Percentiles rank a stretch among this genome's conserved stretches.
phyloP scores from a whole-genome alignment of 2,113 vertebrate genomes.

The Rutilus rutilus region DNA sequence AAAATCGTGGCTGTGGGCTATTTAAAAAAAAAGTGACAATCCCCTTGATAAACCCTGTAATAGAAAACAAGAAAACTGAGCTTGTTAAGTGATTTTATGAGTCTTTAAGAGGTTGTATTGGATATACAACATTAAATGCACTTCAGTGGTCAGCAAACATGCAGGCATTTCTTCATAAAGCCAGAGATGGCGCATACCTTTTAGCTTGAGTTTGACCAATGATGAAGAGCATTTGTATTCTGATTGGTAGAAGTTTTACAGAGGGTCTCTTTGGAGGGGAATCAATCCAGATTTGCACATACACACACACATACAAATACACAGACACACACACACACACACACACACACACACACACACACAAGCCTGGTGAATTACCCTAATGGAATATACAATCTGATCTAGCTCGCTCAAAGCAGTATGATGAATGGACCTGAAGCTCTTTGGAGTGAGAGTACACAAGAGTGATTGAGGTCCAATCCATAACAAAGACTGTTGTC shows the following conservation, averaged over 20 bases:
- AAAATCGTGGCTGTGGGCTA: no score
- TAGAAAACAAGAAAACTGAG: neutral
- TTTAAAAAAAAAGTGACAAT: neutral
- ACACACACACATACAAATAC: slow-evolving; percentile 28
- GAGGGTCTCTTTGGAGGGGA: slow-evolving; percentile 13
- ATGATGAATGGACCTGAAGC: slow-evolving; percentile 60
- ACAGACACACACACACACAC: neutral
- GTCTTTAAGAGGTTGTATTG: neutral
- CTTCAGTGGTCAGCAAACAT: no score
- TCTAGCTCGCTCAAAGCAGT: slow-evolving; percentile 55
- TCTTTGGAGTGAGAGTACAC: slow-evolving; percentile 50
- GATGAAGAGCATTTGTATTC: slow-evolving; percentile 16
- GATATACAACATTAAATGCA: neutral
- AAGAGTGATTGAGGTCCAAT: slow-evolving; percentile 59
- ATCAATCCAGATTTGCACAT: slow-evolving; percentile 27
- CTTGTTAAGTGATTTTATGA: neutral
- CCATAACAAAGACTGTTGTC: slow-evolving; percentile 59
- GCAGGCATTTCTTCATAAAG: neutral
- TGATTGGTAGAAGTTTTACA: slow-evolving; percentile 12
- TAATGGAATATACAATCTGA: slow-evolving; percentile 68
- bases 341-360: slow-evolving; percentile 26
- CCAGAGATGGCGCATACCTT: neutral
- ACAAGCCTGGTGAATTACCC: slow-evolving; percentile 46
- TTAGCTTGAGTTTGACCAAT: neutral
- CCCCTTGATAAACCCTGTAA: neutral